Conservation (phyloP, 2,888 invertebrate species). For the Liodrosophila aerea region DNA sequence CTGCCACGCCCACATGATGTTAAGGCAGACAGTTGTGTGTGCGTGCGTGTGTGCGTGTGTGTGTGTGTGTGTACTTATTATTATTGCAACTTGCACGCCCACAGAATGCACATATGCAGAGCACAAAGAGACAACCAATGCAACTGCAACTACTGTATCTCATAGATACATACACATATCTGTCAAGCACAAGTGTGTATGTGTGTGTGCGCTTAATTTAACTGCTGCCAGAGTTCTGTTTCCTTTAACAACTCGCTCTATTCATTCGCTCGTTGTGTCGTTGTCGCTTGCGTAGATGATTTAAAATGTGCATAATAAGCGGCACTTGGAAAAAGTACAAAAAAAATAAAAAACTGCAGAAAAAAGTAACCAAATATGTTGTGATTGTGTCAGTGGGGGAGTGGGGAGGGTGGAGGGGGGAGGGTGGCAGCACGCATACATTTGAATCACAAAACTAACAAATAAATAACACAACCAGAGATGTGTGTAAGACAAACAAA, state of each 20-base stretch:
- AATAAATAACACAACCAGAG: slow-evolving; percentile 72
- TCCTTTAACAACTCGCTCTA: too few species aligned
- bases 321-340: slow-evolving; percentile 62
- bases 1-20: slow-evolving; percentile 25
- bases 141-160: slow-evolving; percentile 40
- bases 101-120: slow-evolving; percentile 60
- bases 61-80: slow-evolving; percentile 11
- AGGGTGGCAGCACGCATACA: slow-evolving; percentile 47
- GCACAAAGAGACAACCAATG: too few species aligned
- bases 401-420: background rate
- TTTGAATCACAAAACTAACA: slow-evolving; percentile 78
- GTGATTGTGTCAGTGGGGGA: slow-evolving; percentile 1
- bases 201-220: slow-evolving; percentile 72
- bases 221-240: slow-evolving; percentile 42
- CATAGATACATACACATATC: slow-evolving; percentile 45
- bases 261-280: slow-evolving; percentile 1
- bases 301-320: slow-evolving; percentile 78
- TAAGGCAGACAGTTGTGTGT: background rate
- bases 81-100: slow-evolving; percentile 22
- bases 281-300: slow-evolving; percentile 63
- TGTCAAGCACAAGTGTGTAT: slow-evolving; percentile 7
- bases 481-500: slow-evolving; percentile 65
- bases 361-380: slow-evolving; percentile 35
- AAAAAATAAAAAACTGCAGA: slow-evolving; percentile 11
- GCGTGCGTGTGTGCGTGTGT: background rate